Evolutionary conservation across 2,888 invertebrate genomes (phyloP).

Genomic region (Temnothorax unifasciatus): DNA sequence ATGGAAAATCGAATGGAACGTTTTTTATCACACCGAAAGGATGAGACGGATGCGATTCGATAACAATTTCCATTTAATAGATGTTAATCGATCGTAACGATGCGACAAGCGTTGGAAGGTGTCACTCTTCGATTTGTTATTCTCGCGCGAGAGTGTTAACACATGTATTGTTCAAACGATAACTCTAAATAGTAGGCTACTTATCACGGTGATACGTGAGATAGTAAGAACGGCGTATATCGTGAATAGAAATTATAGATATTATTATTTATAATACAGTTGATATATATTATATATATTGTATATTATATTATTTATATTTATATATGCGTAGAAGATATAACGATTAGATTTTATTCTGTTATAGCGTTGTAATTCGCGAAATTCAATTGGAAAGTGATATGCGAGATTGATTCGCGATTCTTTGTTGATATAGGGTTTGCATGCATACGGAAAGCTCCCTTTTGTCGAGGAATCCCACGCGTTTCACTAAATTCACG

Average conservation of each 20-base stretch:
- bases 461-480: slow-evolving; percentile 28
- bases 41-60: slow-evolving; percentile 29
- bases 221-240: slow-evolving; percentile 13
- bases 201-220: slow-evolving; percentile 26
- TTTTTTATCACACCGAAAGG: slow-evolving; percentile 9
- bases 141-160: slow-evolving; percentile 34
- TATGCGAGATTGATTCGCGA: slow-evolving; percentile 37
- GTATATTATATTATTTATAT: slow-evolving; percentile 50
- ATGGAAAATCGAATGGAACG: not conserved
- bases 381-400: slow-evolving; percentile 30
- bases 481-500: slow-evolving; percentile 45
- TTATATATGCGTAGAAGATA: slow-evolving; percentile 27
- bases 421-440: slow-evolving; percentile 6
- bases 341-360: slow-evolving; percentile 25
- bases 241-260: slow-evolving; percentile 36
- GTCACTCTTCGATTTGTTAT: slow-evolving; percentile 39
- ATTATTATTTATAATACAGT: slow-evolving; percentile 51
- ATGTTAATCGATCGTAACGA: slow-evolving; percentile 21
- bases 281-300: slow-evolving; percentile 40
- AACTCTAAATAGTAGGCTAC: slow-evolving; percentile 23
- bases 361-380: slow-evolving; percentile 30
- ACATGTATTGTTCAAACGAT: slow-evolving; percentile 34
- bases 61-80: slow-evolving; percentile 22
- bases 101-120: slow-evolving; percentile 11
- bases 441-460: not conserved